A percentile compares a stretch with the other conserved stretches of the same genome.
Evolutionary conservation across 2,888 invertebrate species (phyloP).

Genomic region (Brenthis daphne): DNA sequence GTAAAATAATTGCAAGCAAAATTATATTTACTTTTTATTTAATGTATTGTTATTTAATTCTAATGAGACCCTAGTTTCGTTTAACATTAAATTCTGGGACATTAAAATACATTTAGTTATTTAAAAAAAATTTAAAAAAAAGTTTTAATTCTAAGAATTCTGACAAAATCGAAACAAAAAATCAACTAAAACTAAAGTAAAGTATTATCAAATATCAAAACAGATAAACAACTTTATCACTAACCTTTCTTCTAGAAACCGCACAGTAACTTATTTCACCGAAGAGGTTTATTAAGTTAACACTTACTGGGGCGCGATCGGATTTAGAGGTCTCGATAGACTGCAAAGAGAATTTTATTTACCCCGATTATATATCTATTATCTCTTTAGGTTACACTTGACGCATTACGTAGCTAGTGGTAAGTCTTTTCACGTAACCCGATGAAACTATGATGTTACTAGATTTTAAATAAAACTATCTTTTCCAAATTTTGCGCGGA

Average conservation of each 20-base stretch:
- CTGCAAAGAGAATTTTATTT: constrained; percentile 45
- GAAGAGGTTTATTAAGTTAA: constrained; percentile 34
- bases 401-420: constrained; percentile 11
- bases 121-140: no score
- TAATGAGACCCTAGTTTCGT: no score
- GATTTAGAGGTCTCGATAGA: constrained; percentile 46
- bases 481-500: no score
- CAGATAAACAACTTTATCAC: constrained; percentile 19
- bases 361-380: constrained; percentile 47
- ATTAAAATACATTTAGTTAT: no score
- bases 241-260: constrained; percentile 18
- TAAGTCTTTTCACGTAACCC: not conserved
- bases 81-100: no score
- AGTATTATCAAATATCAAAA: not conserved
- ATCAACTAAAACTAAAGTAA: no score
- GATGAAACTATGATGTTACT: not conserved
- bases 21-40: no score
- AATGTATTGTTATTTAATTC: no score
- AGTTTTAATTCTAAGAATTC: not conserved
- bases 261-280: constrained; percentile 31
- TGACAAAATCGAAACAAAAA: not conserved
- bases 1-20: no score
- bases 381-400: constrained; percentile 35
- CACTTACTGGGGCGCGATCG: constrained; percentile 42
- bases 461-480: no score